Base-by-base conservation (phyloP, 2,888 invertebrate species). In the Phortica okadai region DNA sequence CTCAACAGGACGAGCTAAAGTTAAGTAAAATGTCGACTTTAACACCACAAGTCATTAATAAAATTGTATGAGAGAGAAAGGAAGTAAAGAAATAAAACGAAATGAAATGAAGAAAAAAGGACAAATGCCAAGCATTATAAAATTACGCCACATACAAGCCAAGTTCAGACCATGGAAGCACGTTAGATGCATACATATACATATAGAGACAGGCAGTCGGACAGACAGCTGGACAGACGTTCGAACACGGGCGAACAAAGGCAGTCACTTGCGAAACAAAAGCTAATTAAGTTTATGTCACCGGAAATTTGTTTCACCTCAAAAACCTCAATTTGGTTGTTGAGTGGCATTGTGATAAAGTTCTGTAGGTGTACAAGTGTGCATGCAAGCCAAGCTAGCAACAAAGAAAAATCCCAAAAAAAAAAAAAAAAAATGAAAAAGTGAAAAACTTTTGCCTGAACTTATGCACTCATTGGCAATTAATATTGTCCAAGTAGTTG, bases 221-320 rank as follows among this genome's bases (percentile, higher is more conserved):
- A 76, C 64, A 76, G 67, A 67, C 74, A 83, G 82, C 84, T 82
- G 84, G 80, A 83, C 86, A 84, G 86, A 79, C 86, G 86, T 85
- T 82, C 21, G 21, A 21, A 21, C 21, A 21, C 86, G 83, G 83
- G 84, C 78, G 84, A 82, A 89, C 84, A 89, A 86, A 84, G 88
- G 88, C 84, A 67, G n/a, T 42, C 41, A 44, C 67, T n/a, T 14
- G 41, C 84, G 83, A 85, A 86, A 88, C 90, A 90, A 90, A 90
- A 91, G 90, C 91, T 91, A 91, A 91, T 91, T 91, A 91, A 91
- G 91, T 91, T 91, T 91, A 89, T 91, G 91, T 91, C 91, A 91
- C 90, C 90, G 90, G 90, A 90, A 91, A 91, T 91, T 91, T 91
- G 90, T 90, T 91, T 90, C 90, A 89, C 89, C 88, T 89, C 89